Base-by-base conservation (phyloP, 2,113 vertebrate species). In the Tichodroma muraria region DNA sequence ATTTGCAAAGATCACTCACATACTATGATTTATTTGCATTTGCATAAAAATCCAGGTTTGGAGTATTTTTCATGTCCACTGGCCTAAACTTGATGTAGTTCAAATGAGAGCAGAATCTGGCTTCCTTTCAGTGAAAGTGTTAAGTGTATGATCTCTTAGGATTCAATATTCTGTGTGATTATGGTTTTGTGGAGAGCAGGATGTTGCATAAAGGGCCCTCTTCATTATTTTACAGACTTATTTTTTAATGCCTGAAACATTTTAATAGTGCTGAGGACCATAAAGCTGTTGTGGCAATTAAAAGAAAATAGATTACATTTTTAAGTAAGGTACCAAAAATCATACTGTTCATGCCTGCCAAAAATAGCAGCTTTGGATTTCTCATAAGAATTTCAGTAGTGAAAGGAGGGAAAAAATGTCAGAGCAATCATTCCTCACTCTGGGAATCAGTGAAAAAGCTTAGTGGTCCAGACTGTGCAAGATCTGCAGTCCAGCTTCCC, bases 361-460 rank as follows among this genome's bases (percentile, higher is more conserved):
- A 93, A 94, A 96, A 93, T 75, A 95, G 88, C 93, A 94, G 68
- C 71, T 90, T 95, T 78, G 82, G 68, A 90, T 93, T 95, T 92
- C 81, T 94, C 61, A 31, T 69, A 87, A 86, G 66, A 81, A 82
- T 89, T 94, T 83, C 71, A 78, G 79, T 15, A 49, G 52, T 63
- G 56, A 94, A 88, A 78, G 47, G 56, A 80, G 87, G 76, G 68
- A 1, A 11, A 88, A 89, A 91, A 65, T 52, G 87, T 95, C 94
- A 91, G 69, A 83, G 79, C 87, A 94, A 82, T 94, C 63, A 85
- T 88, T 91, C 56, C 79, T 91, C 79, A 88, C 79, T 59, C 54
- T 88, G 78, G 68, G 84, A 96, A 95, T 80, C 81, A 68, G 35
- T 2, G 2, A 85, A 89, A 85, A 93, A 90, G 63, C 68, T 70